Conservation (phyloP, 2,888 invertebrate species). For the Drosophila mayaguana region DNA sequence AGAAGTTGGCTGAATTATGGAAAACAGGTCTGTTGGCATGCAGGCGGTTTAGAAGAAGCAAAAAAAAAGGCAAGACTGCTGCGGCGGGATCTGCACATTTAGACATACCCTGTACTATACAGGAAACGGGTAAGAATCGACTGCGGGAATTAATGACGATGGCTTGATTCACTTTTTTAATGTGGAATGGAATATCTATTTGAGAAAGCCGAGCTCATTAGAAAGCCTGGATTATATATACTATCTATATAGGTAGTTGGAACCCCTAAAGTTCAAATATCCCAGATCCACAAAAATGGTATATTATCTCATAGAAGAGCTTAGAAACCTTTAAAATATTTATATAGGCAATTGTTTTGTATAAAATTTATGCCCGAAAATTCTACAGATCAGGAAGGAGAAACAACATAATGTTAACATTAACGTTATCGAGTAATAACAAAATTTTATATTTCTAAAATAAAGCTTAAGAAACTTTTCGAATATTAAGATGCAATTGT, state of each 20-base stretch:
- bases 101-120: constrained; percentile 5
- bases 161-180: too few species aligned
- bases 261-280: too few species aligned
- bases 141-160: neutral
- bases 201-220: neutral
- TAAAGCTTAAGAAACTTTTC: too few species aligned
- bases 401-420: too few species aligned
- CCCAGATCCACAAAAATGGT: too few species aligned
- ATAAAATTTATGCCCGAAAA: too few species aligned
- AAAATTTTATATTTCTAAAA: too few species aligned
- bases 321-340: neutral
- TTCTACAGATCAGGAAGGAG: too few species aligned
- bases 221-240: neutral
- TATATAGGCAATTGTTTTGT: neutral
- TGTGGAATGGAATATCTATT: neutral
- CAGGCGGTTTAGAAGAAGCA: constrained; percentile 56
- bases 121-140: neutral
- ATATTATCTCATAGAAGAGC: neutral
- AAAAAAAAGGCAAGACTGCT: constrained; percentile 19
- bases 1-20: constrained; percentile 66
- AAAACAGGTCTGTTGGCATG: constrained; percentile 76
- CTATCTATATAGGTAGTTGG: neutral
- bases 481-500: neutral
- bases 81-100: constrained; percentile 34
- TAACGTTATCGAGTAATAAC: too few species aligned